phyloP scores from a whole-genome alignment of 2,797 vertebrate genomes.

The Leucoraja ocellata region DNA sequence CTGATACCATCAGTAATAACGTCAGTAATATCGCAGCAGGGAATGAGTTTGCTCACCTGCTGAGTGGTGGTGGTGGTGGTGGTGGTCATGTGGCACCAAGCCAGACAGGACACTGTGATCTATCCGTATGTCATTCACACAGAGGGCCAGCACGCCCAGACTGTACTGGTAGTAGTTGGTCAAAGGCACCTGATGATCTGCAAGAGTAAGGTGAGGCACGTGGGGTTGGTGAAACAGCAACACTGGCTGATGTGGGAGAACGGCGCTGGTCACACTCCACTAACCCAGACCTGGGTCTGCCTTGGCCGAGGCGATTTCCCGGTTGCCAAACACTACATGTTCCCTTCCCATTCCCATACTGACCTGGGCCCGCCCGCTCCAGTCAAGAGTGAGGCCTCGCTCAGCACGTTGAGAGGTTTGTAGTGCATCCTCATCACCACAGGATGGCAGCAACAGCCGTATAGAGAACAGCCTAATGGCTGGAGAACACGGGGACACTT shows the following conservation, averaged over 20 bases:
- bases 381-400: background rate
- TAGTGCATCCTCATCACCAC: background rate
- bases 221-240: background rate
- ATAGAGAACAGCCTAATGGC: background rate
- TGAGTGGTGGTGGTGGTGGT: conserved; percentile 42
- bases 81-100: conserved; percentile 58
- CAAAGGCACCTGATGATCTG: conserved; percentile 48
- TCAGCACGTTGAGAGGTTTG: background rate
- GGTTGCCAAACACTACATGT: no score
- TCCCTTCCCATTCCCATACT: no score
- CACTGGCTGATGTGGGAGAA: background rate
- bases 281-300: background rate
- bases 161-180: conserved; percentile 88
- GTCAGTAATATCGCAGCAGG: background rate
- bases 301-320: no score
- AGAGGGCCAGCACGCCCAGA: conserved; percentile 77
- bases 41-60: conserved; percentile 62
- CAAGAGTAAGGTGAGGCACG: background rate
- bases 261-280: background rate
- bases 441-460: background rate
- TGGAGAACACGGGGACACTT: no score
- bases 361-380: no score
- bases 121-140: conserved; percentile 64
- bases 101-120: conserved; percentile 68
- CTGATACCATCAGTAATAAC: no score